Evolutionary conservation across 2,888 invertebrate species (phyloP).

Genomic region (Esperia sulphurella): DNA sequence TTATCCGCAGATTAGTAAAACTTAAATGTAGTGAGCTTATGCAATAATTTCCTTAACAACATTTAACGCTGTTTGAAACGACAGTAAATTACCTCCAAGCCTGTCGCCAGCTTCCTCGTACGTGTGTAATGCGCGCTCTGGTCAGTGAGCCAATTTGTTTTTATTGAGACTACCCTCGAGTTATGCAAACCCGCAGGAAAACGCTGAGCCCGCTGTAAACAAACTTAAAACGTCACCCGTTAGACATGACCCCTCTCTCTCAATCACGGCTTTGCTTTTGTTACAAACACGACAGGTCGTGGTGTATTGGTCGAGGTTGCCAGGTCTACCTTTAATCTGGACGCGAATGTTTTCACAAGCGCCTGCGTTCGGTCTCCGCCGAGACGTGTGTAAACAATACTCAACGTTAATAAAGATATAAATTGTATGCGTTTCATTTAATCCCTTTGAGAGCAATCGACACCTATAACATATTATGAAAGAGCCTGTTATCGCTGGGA

Average conservation of each 20-base stretch:
- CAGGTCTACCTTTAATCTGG: conserved; percentile 72
- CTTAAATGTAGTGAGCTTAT: no score
- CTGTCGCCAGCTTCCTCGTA: conserved; percentile 72
- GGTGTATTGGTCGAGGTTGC: conserved; percentile 37
- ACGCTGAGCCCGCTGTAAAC: conserved; percentile 74
- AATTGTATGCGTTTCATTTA: conserved; percentile 69
- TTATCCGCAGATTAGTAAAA: no score
- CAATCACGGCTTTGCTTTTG: conserved; percentile 15
- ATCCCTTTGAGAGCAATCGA: conserved; percentile 68
- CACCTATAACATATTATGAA: conserved; percentile 47
- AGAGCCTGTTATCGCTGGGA: conserved; percentile 50
- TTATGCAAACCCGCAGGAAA: conserved; percentile 75
- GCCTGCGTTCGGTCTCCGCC: conserved; percentile 58
- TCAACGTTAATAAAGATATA: conserved; percentile 76
- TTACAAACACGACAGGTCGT: conserved; percentile 27
- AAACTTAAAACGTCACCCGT: conserved; percentile 58
- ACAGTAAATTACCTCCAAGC: conserved; percentile 65
- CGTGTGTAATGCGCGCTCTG: conserved; percentile 72
- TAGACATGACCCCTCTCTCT: conserved; percentile 35
- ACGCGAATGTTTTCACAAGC: conserved; percentile 70
- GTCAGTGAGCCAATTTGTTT: conserved; percentile 76
- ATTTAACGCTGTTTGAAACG: conserved; percentile 28
- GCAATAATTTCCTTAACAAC: not conserved
- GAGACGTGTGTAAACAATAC: conserved; percentile 70
- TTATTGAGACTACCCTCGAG: conserved; percentile 77